A percentile compares a stretch with the other conserved stretches of the same genome.
Evolutionary conservation across 1,140 invertebrate species (phyloP).

Genomic region (Sogatella furcifera): DNA sequence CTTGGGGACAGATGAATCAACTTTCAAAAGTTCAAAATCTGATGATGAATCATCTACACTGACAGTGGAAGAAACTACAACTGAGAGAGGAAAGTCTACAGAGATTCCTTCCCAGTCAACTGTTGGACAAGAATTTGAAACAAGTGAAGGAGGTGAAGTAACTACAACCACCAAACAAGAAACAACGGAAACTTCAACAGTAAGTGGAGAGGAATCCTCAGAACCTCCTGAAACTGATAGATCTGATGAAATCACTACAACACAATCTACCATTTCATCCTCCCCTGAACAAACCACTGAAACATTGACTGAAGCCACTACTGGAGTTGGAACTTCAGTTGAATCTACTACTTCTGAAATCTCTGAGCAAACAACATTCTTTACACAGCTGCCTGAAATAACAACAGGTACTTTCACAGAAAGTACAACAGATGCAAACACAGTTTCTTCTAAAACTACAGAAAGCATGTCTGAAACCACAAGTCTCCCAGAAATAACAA

Average conservation of each 20-base stretch:
- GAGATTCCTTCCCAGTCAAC: background rate
- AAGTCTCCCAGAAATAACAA: conserved; percentile 17
- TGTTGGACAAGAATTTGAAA: background rate
- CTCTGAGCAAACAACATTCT: background rate
- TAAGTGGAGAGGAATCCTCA: background rate
- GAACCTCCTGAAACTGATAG: background rate
- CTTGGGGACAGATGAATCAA: conserved; percentile 2
- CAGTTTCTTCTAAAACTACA: background rate
- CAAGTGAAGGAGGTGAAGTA: background rate
- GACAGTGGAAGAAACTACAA: background rate
- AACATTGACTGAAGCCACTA: conserved; percentile 1
- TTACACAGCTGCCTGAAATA: background rate
- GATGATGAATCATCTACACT: background rate
- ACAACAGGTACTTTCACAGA: background rate
- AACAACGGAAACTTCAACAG: background rate
- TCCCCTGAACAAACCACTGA: background rate
- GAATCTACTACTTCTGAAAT: background rate
- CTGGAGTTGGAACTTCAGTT: background rate
- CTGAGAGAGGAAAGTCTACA: background rate
- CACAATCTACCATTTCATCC: background rate
- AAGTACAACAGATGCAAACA: background rate
- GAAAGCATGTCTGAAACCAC: conserved; percentile 30
- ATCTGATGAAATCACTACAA: background rate
- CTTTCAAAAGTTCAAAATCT: conserved; percentile 4
- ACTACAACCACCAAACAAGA: background rate